These are phyloP conservation scores for Beaufortia kweichowensis DNA, from an alignment of 2,113 vertebrate species.

Conservation along the genomic window DNA sequence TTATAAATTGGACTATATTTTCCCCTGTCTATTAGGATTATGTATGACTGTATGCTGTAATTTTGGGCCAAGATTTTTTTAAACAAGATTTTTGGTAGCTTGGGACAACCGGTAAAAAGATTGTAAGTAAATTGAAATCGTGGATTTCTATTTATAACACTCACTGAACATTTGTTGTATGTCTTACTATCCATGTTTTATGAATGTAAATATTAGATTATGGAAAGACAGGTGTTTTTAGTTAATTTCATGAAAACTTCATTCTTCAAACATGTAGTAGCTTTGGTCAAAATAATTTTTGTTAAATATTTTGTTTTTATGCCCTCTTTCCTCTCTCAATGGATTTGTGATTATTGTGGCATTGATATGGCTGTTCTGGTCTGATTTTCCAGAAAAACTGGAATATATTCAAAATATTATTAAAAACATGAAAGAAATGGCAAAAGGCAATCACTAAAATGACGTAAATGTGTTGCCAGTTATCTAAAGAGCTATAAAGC, in stretches of 20 bases:
- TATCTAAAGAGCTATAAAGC: slow-evolving; percentile 10
- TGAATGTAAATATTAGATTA: slow-evolving; percentile 54
- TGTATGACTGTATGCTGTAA: too few species aligned
- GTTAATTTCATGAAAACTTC: neutral
- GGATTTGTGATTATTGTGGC: neutral
- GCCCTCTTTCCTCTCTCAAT: neutral
- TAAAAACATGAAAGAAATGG: neutral
- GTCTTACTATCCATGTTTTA: slow-evolving; percentile 61
- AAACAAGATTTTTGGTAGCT: too few species aligned
- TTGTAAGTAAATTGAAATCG: slow-evolving; percentile 22
- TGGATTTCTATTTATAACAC: slow-evolving; percentile 29
- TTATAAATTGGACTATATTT: neutral
- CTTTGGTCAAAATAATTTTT: slow-evolving; percentile 54
- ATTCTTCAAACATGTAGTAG: slow-evolving; percentile 29
- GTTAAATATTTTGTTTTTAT: neutral
- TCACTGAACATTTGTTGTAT: neutral
- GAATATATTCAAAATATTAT: too few species aligned
- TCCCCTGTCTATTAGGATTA: neutral
- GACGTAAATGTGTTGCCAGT: neutral
- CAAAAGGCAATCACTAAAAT: neutral
- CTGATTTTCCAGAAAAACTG: too few species aligned
- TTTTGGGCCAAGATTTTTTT: too few species aligned
- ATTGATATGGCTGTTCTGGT: neutral
- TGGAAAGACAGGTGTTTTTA: neutral
- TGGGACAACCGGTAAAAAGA: too few species aligned